Evolutionary conservation across 2,113 vertebrate species (phyloP).

Genomic region (Zapornia atra): DNA sequence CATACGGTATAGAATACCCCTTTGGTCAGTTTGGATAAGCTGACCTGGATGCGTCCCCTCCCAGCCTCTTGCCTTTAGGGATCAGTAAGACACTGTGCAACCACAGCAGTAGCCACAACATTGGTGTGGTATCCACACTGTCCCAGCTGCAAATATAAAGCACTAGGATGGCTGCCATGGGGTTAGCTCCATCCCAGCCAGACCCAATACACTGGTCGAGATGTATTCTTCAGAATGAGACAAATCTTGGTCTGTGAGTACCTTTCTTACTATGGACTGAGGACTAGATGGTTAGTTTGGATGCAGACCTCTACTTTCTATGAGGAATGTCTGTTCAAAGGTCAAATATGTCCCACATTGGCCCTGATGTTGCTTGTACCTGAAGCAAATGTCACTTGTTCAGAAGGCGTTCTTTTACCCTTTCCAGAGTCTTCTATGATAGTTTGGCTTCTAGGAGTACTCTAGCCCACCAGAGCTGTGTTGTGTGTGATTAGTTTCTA

Average conservation of each 20-base stretch:
- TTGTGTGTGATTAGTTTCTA: not conserved
- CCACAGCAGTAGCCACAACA: not conserved
- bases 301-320: not conserved
- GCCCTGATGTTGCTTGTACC: not conserved
- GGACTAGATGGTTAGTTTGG: not conserved
- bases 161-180: not conserved
- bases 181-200: not conserved
- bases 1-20: not conserved
- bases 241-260: not conserved
- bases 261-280: not conserved
- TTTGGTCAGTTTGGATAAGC: not conserved
- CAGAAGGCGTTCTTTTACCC: not conserved
- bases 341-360: not conserved
- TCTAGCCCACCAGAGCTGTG: not conserved
- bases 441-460: not conserved
- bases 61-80: not conserved
- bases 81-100: not conserved
- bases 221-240: not conserved
- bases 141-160: not conserved
- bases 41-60: not conserved
- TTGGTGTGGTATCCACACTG: not conserved
- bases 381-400: not conserved
- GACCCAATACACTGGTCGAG: not conserved
- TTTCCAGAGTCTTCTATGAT: not conserved
- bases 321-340: not conserved